Evolutionary conservation across 92 coral and sea anemone genomes (phyloP), one percentile per base, ranked within the genome.

Genomic region (Zoanthus sociatus): DNA sequence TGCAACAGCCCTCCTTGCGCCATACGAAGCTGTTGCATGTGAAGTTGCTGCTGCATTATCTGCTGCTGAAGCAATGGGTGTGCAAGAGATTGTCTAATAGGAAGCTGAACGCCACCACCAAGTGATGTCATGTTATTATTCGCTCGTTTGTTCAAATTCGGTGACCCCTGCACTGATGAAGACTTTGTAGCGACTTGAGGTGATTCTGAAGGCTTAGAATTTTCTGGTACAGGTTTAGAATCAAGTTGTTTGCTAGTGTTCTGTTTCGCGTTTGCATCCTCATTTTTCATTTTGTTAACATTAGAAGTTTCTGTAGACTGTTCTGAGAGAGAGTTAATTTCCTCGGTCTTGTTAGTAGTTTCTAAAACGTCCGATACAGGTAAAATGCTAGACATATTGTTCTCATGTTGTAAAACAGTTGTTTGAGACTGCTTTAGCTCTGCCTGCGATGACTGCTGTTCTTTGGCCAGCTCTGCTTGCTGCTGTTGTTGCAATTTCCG

Each of bases 1-100:
- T 94, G 97, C 69, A 93, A 92, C 33, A 97, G 90, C 20, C 99
- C 97, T 42, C 95, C 98, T 77, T 94, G 98, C 44, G 98, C 98
- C 96, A 95, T 91, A 45, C 99, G 97, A 31, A 97, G 83, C 87
- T 97, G 99, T 63, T 93, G 96, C 47, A 95, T 75, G 61, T 95
- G 98, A 17, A 91, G 90, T 88, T 97, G 99, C 72, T 97, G 99
- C 33, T 92, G 91, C 32, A 96, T 32, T 47, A 90, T 93, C 68
- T 93, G 99, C 76, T 95, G 99, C 72, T 92, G 94, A 55, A 92
- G 78, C 7, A 95, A 93, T 61, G 88, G 96, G 14, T 93, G 71
- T 4, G 95, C 90, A 16, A 95, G 63, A 75, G 95, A 90, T 21
- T 96, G 87, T 48, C 97, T 94, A 77, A 97, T 79, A 6, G 96